Conservation (phyloP, 2,113 vertebrate genomes). For the Polypterus bichir region DNA sequence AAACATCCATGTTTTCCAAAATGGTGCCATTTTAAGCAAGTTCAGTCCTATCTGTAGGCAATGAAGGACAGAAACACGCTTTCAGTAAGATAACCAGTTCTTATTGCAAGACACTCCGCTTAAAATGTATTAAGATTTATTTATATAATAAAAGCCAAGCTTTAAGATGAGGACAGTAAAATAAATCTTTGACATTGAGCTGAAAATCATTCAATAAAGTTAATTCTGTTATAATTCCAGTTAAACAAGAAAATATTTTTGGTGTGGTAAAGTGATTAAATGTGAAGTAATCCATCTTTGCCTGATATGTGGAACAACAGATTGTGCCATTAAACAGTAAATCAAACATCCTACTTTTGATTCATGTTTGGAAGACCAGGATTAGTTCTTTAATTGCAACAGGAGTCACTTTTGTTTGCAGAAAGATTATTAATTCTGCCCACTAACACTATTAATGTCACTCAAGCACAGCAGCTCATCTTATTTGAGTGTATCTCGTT, state of each 20-base stretch:
- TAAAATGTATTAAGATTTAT: too few relatives aligned
- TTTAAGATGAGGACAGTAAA: neutral
- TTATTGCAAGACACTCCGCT: too few relatives aligned
- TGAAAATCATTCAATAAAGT: neutral
- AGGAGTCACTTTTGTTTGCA: constrained; percentile 12
- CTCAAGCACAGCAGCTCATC: constrained; percentile 14
- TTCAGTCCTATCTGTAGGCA: too few relatives aligned
- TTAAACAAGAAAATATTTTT: neutral
- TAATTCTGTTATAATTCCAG: neutral
- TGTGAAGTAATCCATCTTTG: neutral
- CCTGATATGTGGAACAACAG: constrained; percentile 16
- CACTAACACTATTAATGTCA: constrained; percentile 20
- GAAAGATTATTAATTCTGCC: constrained; percentile 14
- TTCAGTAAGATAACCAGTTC: too few relatives aligned
- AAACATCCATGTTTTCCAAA: too few relatives aligned
- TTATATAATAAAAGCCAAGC: too few relatives aligned
- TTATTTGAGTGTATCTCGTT: neutral
- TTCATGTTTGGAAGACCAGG: constrained; percentile 15
- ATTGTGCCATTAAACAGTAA: constrained; percentile 27
- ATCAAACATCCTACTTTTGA: constrained; percentile 23
- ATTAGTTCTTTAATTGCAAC: constrained; percentile 24
- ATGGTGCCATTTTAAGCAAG: too few relatives aligned
- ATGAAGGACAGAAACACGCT: too few relatives aligned
- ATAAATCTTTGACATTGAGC: neutral
- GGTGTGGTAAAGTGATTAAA: neutral